Evolutionary conservation across 2,113 vertebrate genomes (phyloP).

Genomic region (Rostratula benghalensis): DNA sequence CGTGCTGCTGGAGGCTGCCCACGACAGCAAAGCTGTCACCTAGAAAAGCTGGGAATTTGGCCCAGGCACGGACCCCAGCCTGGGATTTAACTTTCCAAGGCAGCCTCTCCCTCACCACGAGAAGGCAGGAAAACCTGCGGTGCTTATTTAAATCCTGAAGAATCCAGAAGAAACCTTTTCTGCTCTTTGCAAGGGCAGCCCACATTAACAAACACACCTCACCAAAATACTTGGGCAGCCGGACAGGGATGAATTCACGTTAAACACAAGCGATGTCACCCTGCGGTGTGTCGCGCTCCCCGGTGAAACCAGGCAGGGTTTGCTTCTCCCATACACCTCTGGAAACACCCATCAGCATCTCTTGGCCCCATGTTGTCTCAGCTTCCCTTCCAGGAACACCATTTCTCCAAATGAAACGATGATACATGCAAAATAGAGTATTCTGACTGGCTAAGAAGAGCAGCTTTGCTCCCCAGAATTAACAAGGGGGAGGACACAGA

Average conservation of each 20-base stretch:
- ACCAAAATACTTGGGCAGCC: neutral
- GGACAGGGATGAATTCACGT: neutral
- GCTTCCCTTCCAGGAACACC: neutral
- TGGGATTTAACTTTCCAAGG: neutral
- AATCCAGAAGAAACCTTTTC: neutral
- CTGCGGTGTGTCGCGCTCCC: neutral
- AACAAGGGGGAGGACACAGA: neutral
- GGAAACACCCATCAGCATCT: neutral
- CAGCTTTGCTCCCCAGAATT: neutral
- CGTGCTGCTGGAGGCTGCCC: rapidly evolving
- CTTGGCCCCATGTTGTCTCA: too few relatives aligned
- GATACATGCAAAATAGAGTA: neutral
- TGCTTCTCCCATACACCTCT: neutral
- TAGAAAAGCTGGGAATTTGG: neutral
- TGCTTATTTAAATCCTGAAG: neutral
- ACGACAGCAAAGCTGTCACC: neutral
- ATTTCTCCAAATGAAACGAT: neutral
- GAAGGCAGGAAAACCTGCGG: neutral
- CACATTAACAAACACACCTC: neutral
- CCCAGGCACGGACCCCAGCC: neutral
- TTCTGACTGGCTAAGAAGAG: neutral
- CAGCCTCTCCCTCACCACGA: neutral
- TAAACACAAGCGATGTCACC: neutral
- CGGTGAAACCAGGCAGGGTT: rapidly evolving
- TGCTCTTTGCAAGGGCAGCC: neutral